phyloP scores from a whole-genome alignment of 2,888 invertebrate genomes.

The Loripinus fragilis region DNA sequence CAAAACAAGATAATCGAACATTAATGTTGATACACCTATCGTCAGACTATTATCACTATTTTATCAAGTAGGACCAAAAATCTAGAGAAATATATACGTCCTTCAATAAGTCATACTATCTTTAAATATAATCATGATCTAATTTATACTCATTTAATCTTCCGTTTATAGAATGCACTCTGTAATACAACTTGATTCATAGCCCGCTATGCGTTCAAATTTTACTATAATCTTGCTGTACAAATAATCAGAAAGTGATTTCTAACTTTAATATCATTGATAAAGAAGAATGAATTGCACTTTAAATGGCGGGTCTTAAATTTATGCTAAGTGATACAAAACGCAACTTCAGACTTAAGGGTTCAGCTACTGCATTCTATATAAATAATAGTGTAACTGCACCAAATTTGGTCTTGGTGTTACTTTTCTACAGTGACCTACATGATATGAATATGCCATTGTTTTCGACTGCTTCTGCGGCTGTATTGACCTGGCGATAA shows the following conservation, averaged over 20 bases:
- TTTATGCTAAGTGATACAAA: background rate
- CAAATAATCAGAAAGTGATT: constrained; percentile 12
- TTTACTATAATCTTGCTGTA: background rate
- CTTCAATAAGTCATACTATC: constrained; percentile 4
- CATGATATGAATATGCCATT: no score
- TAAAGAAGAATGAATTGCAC: background rate
- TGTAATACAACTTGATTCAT: background rate
- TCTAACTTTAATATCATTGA: constrained; percentile 8
- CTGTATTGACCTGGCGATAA: no score
- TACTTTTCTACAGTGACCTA: no score
- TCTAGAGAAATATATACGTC: background rate
- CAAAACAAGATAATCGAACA: background rate
- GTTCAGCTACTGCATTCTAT: no score
- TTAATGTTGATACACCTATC: constrained; percentile 2
- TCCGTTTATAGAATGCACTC: background rate
- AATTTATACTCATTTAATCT: constrained; percentile 1
- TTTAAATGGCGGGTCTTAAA: background rate
- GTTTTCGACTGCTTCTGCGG: no score
- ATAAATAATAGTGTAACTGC: no score
- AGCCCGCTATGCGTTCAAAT: background rate
- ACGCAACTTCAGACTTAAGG: background rate
- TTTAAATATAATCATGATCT: constrained; percentile 14
- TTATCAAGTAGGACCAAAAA: constrained; percentile 15
- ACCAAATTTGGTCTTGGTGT: no score
- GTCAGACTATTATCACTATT: background rate